Evolutionary conservation across 2,113 vertebrate species (phyloP).

Genomic region (Pelodiscus sinensis): DNA sequence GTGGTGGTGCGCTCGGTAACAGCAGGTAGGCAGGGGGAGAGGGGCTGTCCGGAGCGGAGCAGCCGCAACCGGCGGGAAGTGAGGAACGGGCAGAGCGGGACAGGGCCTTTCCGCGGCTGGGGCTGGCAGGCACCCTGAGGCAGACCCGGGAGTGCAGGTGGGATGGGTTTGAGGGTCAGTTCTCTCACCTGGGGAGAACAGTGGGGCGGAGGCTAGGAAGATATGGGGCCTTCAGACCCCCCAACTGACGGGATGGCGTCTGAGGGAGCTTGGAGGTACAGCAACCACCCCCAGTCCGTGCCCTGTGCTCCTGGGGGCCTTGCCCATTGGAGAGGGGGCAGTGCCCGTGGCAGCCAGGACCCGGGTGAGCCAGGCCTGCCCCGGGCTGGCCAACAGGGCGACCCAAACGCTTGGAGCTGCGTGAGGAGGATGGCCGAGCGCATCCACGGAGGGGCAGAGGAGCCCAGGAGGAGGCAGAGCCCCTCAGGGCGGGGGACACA

Average conservation of each 20-base stretch:
- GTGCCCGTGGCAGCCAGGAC: background rate
- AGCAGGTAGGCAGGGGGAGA: conserved; percentile 79
- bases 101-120: background rate
- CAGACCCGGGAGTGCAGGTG: background rate
- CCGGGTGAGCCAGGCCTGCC: background rate
- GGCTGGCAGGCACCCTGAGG: background rate
- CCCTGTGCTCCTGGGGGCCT: background rate
- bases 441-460: background rate
- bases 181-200: background rate
- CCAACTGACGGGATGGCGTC: background rate
- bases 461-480: background rate
- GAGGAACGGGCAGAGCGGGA: background rate
- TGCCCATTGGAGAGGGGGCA: background rate
- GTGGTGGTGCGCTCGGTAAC: conserved; percentile 94
- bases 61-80: background rate
- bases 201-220: background rate
- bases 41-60: background rate
- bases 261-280: background rate
- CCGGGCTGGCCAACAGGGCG: background rate
- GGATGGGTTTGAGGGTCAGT: background rate
- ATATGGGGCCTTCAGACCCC: background rate
- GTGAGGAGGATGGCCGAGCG: background rate
- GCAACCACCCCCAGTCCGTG: background rate
- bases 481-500: background rate
- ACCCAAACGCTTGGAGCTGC: background rate